Base-by-base conservation (phyloP, 1,140 invertebrate species). In the Drosophila cardini region DNA sequence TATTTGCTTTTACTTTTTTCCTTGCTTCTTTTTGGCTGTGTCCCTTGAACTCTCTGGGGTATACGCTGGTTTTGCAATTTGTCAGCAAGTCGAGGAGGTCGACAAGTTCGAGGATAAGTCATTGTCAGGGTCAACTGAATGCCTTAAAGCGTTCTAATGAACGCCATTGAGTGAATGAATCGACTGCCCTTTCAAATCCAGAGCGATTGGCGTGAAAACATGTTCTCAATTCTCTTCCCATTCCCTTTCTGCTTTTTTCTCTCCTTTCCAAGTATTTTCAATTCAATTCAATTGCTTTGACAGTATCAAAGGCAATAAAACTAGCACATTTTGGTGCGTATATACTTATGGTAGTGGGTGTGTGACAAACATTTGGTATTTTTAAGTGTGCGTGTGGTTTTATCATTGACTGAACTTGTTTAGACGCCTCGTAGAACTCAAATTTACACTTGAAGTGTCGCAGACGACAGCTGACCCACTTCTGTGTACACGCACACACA, bases 361-460 rank as follows among this genome's bases (percentile, higher is more conserved):
- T 73, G 63, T 60, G 58, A 40, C 56, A 43, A 13, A 43, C 46
- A 43, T 46, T 61, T 48, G 57, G 43, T 45, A 60, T 60, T 53
- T 73, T 70, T 73, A 53, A 53, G 70, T 55, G 64, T 74, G 78
- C 70, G 61, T 74, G 62, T 40, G 73, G 75, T 86, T 85, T 87
- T 78, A 85, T 85, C 83, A 78, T 70, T 78, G 82, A 85, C 81
- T 82, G 83, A 72, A 82, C 78, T 86, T 72, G 72, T 79, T 75
- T 38, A 74, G 42, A 72, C 80, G 62, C 76, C 76, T 76, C 50
- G 68, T 80, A 71, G 60, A 74, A 77, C 76, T 85, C 78, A 86
- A 85, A 78, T 82, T 85, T 82, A 87, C 83, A 85, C 83, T 85
- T 69, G 60, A 82, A 78, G 75, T 78, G 82, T 86, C 82, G 75